Evolutionary conservation across 92 coral and sea anemone species (phyloP), one percentile per base, ranked within the genome.

Genomic region (Epizoanthus stellaris): DNA sequence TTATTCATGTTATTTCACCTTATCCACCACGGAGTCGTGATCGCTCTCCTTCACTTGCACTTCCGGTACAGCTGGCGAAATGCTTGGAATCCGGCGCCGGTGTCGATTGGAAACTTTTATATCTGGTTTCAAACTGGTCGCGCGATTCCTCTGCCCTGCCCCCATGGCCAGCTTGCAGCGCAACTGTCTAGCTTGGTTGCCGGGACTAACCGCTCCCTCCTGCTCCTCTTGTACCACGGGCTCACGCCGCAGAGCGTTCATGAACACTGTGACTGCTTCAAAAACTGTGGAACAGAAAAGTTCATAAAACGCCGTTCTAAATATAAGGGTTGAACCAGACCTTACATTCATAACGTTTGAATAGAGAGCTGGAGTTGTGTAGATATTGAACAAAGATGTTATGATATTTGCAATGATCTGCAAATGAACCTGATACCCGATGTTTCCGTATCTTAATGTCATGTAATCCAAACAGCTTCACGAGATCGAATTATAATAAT

Each of bases 1-100:
- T 1, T 30, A 30, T 30, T 30, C 1, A 30, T 30, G 23, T 21
- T 13, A 10, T 36, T 23, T 6, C 83, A 96, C 98, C 90, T 93
- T 89, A 65, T 96, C 99, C 57, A 96, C 98, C 23, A 91, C 95
- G 2, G 98, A 96, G 85, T 96, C 99, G 64, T 96, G 95, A 70
- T 93, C 97, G 20, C 85, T 88, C 74, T 93, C 97, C 82, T 89
- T 91, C 17, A 91, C 92, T 14, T 88, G 60, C 6, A 90, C 80
- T 38, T 82, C 53, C 6, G 87, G 40, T 10, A 90, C 40, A 1
- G 52, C 57, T 5, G 81, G 87, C 14, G 73, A 81, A 4, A 90
- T 73, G 34, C 89, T 86, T 3, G 72, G 71, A 79, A 42, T 20
- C 23, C 42, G 19, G 5, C n/a, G 17, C 73, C 83, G 83, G 23